Base-by-base conservation (phyloP, 2,797 vertebrate species). In the Dryobates pubescens region DNA sequence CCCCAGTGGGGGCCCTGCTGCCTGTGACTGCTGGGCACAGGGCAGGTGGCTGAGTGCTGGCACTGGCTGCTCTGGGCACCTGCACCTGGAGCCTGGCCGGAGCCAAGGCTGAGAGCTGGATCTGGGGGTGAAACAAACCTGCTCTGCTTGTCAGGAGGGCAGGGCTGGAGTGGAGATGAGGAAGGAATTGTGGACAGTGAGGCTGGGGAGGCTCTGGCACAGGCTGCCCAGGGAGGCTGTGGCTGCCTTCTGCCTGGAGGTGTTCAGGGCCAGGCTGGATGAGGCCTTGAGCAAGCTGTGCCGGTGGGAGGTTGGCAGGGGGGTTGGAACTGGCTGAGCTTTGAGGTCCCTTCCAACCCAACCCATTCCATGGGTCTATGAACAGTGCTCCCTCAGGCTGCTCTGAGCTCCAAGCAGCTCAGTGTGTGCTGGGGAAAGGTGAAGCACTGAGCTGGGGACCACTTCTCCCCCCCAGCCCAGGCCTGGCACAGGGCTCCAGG, bases 401-500 rank as follows among this genome's bases (percentile, higher is more conserved):
- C 45, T 26, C 32, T 70, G 56, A 38, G 27, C 13, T 19, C 41
- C 29, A 49, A 69, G 73, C 30, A n/a, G 51, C 47, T 78, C 10
- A 69, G 57, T 6, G 51, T 7, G 22, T 56, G 9, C 53, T 83
- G 13, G 64, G 69, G 47, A 54, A 69, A 75, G 54, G 23, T 47
- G 17, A 54, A 59, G 13, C 24, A 9, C 45, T 32, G 53, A n/a
- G 36, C 3, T 24, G 30, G n/a, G 3, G 72, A 29, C 3, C 5
- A 4, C 6, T 54, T 34, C 29, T 53, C 3, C 7, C 2, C 3
- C 4, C 30, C 0, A 0, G 30, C 22, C 1, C 4, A 32, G 65
- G 43, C 54, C 82, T 41, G n/a, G 47, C 8, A 0, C 27, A 23
- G 63, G 85, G 53, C 19, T 87, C 34, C 7, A 2, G 54, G 7